phyloP scores from a whole-genome alignment of 1,140 invertebrate genomes.

The Pomacea maculata region DNA sequence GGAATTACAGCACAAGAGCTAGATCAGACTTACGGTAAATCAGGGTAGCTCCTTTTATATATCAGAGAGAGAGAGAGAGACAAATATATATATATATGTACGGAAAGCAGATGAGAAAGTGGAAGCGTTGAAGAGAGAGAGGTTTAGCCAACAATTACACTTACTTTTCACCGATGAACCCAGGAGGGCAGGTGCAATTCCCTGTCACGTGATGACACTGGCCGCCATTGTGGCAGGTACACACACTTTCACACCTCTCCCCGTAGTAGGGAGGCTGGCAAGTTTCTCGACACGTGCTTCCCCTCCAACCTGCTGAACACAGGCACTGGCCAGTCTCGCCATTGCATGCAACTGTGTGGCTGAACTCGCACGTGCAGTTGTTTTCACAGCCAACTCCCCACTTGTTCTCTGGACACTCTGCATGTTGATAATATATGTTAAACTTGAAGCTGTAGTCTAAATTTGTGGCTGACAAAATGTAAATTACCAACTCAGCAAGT shows the following conservation, averaged over 20 bases:
- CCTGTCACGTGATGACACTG: conserved; percentile 22
- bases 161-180: conserved; percentile 16
- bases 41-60: not conserved
- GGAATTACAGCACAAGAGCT: too few species aligned
- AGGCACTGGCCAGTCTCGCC: conserved; percentile 83
- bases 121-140: too few species aligned
- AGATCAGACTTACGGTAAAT: too few species aligned
- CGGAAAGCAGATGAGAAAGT: too few species aligned
- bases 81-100: not conserved
- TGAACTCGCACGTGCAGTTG: conserved; percentile 80
- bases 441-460: too few species aligned
- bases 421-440: conserved; percentile 69
- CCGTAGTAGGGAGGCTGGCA: conserved; percentile 17
- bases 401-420: conserved; percentile 61
- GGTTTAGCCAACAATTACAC: not conserved
- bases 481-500: not conserved
- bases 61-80: too few species aligned
- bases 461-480: not conserved
- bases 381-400: conserved; percentile 79
- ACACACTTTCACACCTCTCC: conserved; percentile 7
- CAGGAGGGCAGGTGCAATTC: conserved; percentile 68
- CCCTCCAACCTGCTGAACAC: conserved; percentile 74
- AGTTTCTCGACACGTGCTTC: not conserved
- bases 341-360: conserved; percentile 74
- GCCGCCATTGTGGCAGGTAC: not conserved